Evolutionary conservation across 2,888 invertebrate genomes (phyloP).

Genomic region (Drosophila koepferae): DNA sequence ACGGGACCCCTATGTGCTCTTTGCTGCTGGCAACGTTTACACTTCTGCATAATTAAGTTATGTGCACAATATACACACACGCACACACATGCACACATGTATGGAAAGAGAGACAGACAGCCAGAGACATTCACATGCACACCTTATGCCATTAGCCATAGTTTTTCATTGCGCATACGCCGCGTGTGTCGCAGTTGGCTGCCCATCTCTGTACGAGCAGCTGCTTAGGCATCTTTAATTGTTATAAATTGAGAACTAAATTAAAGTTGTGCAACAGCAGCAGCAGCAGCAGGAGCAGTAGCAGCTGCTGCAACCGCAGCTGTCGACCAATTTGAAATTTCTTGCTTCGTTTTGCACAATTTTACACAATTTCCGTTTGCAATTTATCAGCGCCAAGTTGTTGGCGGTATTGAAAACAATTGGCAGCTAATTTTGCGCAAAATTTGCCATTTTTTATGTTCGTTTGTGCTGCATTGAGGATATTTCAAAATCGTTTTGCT

Average conservation of each 20-base stretch:
- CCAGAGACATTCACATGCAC: slow-evolving; percentile 23
- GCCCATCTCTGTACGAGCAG: slow-evolving; percentile 9
- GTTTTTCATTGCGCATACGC: slow-evolving; percentile 65
- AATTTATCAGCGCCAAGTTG: slow-evolving; percentile 63
- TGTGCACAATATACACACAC: slow-evolving; percentile 55
- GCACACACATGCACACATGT: neutral
- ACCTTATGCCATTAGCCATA: slow-evolving; percentile 54
- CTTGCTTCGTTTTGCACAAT: slow-evolving; percentile 71
- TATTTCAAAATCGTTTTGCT: slow-evolving; percentile 35
- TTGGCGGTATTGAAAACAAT: slow-evolving; percentile 73
- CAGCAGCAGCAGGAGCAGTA: slow-evolving; percentile 25
- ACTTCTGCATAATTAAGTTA: slow-evolving; percentile 79
- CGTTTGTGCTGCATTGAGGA: slow-evolving; percentile 43
- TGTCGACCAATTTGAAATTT: slow-evolving; percentile 65
- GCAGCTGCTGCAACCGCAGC: slow-evolving; percentile 42
- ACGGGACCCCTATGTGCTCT: slow-evolving; percentile 34
- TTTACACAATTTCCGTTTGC: slow-evolving; percentile 72
- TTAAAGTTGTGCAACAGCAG: slow-evolving; percentile 51
- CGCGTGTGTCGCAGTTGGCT: slow-evolving; percentile 40
- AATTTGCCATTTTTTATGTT: slow-evolving; percentile 67
- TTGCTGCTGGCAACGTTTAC: slow-evolving; percentile 65
- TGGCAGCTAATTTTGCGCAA: slow-evolving; percentile 78
- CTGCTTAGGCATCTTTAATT: slow-evolving; percentile 61
- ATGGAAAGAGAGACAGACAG: slow-evolving; percentile 22
- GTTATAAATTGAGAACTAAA: slow-evolving; percentile 65